phyloP scores from a whole-genome alignment of 2,888 invertebrate species.

The Pachymerium ferrugineum region DNA sequence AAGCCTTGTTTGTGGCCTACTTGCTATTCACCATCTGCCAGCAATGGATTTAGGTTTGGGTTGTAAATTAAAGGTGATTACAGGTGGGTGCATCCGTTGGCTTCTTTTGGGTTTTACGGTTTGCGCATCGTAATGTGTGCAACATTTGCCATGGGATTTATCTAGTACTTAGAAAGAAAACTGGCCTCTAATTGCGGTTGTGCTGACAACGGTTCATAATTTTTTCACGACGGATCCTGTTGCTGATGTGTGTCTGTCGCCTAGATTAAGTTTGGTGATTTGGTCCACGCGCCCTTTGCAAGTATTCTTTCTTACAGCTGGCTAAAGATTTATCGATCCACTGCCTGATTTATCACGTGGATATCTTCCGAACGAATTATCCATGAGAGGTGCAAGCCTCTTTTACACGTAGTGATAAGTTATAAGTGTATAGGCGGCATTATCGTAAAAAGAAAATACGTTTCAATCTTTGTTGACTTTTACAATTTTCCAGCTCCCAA shows the following conservation, averaged over 20 bases:
- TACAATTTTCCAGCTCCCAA: no score
- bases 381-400: not conserved
- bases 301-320: not conserved
- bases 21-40: not conserved
- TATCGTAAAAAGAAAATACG: no score
- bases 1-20: not conserved
- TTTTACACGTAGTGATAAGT: not conserved
- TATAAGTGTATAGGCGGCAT: no score
- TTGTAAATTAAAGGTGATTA: not conserved
- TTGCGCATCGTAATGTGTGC: not conserved
- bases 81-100: not conserved
- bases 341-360: not conserved
- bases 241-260: not conserved
- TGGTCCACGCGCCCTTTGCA: not conserved
- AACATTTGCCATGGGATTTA: not conserved
- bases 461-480: no score
- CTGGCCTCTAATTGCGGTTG: not conserved
- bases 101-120: not conserved
- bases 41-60: not conserved
- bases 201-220: not conserved
- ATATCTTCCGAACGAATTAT: not conserved
- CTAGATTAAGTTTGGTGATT: slow-evolving; percentile 5
- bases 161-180: not conserved
- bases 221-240: not conserved
- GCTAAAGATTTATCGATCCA: not conserved